These are phyloP conservation scores for Girardinus metallicus DNA, from an alignment of 2,797 vertebrate genomes.

Conservation along the genomic window DNA sequence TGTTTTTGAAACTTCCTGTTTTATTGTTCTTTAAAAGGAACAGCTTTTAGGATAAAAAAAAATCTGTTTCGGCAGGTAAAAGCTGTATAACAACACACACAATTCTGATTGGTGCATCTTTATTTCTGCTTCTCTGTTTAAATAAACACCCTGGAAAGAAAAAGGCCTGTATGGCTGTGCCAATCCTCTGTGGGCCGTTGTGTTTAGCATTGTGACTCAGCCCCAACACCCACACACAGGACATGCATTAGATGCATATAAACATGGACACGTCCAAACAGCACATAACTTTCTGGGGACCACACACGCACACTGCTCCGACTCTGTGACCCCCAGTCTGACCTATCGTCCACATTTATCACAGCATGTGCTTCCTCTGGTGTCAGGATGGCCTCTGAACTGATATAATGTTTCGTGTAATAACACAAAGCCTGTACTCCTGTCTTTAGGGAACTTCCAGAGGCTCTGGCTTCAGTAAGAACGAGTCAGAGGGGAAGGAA, in stretches of 20 bases:
- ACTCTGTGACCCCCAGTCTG: slow-evolving; percentile 54
- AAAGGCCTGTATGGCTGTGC: slow-evolving; percentile 28
- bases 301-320: slow-evolving; percentile 68
- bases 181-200: slow-evolving; percentile 62
- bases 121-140: slow-evolving; percentile 31
- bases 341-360: slow-evolving; percentile 50
- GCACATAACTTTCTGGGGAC: slow-evolving; percentile 50
- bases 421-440: slow-evolving; percentile 65
- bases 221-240: slow-evolving; percentile 61
- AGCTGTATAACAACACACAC: neutral
- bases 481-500: slow-evolving; percentile 41
- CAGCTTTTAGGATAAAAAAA: neutral
- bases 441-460: slow-evolving; percentile 58
- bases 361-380: slow-evolving; percentile 42
- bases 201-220: slow-evolving; percentile 71
- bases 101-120: neutral
- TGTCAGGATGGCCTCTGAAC: slow-evolving; percentile 39
- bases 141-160: slow-evolving; percentile 41
- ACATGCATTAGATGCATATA: slow-evolving; percentile 52
- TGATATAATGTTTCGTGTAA: slow-evolving; percentile 68
- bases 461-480: slow-evolving; percentile 39
- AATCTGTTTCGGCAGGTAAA: neutral
- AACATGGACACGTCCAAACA: slow-evolving; percentile 43
- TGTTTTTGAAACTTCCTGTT: neutral
- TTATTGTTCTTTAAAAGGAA: neutral